Percentiles rank a stretch among this genome's conserved stretches.
Evolutionary conservation across 2,888 invertebrate genomes (phyloP).

Genomic region (Matsumyia berberina): DNA sequence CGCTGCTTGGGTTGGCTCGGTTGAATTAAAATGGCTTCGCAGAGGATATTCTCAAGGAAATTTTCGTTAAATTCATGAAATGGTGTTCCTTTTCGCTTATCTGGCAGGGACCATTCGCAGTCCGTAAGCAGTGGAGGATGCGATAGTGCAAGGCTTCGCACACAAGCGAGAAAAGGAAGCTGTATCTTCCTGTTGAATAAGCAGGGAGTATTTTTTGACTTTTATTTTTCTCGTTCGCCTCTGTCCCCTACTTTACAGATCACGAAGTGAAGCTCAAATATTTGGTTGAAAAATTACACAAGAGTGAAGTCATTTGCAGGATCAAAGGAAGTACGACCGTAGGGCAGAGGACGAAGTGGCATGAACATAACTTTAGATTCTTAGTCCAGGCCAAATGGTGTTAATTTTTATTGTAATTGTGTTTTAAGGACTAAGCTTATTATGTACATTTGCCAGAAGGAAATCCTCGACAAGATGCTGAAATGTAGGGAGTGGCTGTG

Average conservation of each 20-base stretch:
- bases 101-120: constrained; percentile 55
- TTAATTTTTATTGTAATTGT: constrained; percentile 72
- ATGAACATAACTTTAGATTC: constrained; percentile 38
- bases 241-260: constrained; percentile 38
- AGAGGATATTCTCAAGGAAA: constrained; percentile 43
- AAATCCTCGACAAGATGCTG: constrained; percentile 32
- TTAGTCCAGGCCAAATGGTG: constrained; percentile 59
- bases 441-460: constrained; percentile 57
- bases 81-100: constrained; percentile 71
- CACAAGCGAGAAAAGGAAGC: constrained; percentile 34
- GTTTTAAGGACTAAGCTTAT: constrained; percentile 68
- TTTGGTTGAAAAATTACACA: constrained; percentile 65
- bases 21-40: constrained; percentile 35
- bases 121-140: constrained; percentile 26
- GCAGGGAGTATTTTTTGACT: constrained; percentile 21
- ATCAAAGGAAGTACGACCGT: constrained; percentile 51
- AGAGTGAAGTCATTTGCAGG: constrained; percentile 56
- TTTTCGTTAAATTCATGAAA: constrained; percentile 52
- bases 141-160: constrained; percentile 59
- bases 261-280: constrained; percentile 55
- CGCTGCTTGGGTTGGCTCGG: constrained; percentile 4
- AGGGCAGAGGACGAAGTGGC: background rate
- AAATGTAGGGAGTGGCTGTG: background rate
- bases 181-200: constrained; percentile 55
- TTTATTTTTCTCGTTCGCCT: constrained; percentile 18